Evolutionary conservation across 37 sponge, comb jelly and placozoan species (phyloP), one percentile per base, ranked within the genome.

Genomic region (Geodia barretti): DNA sequence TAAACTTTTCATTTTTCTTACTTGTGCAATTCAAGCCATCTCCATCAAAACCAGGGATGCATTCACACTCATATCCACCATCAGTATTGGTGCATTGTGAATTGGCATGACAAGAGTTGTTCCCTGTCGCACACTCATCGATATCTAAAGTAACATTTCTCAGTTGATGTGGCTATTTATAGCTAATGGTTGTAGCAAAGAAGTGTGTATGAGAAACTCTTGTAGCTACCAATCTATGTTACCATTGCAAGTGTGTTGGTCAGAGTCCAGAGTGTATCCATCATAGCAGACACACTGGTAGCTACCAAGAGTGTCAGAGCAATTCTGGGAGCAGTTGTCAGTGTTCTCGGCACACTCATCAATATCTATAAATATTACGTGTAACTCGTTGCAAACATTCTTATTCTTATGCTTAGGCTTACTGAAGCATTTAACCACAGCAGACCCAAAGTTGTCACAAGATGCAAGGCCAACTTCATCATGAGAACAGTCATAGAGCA

Each of bases 41-140:
- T 60, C 85, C 78, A 61, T 60, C 62, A 30, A 39, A 85, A n/a
- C 85, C 85, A 75, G 26, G 20, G 30, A 39, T 20, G 35, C 83
- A 83, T 20, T 54, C 54, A 31, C 83, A 83, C 0, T 4, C 34
- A 64, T 43, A 85, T 1, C 64, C 66, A 29, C 86, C 86, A 71
- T 26, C 7, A 35, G 37, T 54, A 37, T 83, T 59, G 47, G 47
- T 59, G 47, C 84, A 83, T 9, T 30, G 34, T 28, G 78, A 63
- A 77, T 83, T 62, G 36, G 7, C 68, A 72, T 38, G 26, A 62
- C 74, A 62, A 28, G 3, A 28, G 64, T 62, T 28, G 7, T 38
- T 26, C 20, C 41, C n/a, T n/a, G n/a, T 38, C 25, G 37, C 73
- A 72, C 86, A 85, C 61, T 85, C 86, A 85, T 78, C 66, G 40